Percentiles rank a stretch among this genome's conserved stretches.
Evolutionary conservation across 2,888 invertebrate genomes (phyloP).

Genomic region (Pyralis farinalis): DNA sequence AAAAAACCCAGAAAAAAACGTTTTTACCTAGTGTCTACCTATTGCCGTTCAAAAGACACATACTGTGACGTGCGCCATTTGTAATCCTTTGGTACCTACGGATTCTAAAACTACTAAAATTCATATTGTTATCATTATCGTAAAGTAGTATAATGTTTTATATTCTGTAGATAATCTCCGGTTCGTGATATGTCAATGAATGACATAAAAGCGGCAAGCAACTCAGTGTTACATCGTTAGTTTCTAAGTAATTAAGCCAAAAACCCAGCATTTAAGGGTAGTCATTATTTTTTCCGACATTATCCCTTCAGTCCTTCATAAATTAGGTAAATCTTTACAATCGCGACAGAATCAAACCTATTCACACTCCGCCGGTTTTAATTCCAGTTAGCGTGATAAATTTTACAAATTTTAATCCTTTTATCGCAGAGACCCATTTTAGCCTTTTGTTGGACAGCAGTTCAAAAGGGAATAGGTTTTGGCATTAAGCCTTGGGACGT

Average conservation of each 20-base stretch:
- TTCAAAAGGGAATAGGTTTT: conserved; percentile 38
- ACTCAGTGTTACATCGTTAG: neutral
- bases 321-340: conserved; percentile 23
- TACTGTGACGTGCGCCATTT: too few relatives aligned
- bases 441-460: conserved; percentile 46
- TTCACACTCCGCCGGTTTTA: conserved; percentile 36
- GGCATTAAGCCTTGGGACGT: conserved; percentile 36
- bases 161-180: too few relatives aligned
- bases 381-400: conserved; percentile 45
- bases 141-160: too few relatives aligned
- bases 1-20: too few relatives aligned
- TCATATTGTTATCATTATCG: too few relatives aligned
- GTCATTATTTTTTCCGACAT: conserved; percentile 8
- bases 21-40: too few relatives aligned
- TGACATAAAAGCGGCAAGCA: neutral
- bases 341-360: conserved; percentile 29
- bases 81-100: too few relatives aligned
- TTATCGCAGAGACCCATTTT: conserved; percentile 57
- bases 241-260: neutral
- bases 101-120: too few relatives aligned
- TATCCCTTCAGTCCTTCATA: conserved; percentile 9
- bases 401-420: conserved; percentile 69
- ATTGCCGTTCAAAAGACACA: too few relatives aligned
- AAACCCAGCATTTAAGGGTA: neutral
- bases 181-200: too few relatives aligned